Evolutionary conservation across 1,140 invertebrate species (phyloP).

Genomic region (Samia ricini): DNA sequence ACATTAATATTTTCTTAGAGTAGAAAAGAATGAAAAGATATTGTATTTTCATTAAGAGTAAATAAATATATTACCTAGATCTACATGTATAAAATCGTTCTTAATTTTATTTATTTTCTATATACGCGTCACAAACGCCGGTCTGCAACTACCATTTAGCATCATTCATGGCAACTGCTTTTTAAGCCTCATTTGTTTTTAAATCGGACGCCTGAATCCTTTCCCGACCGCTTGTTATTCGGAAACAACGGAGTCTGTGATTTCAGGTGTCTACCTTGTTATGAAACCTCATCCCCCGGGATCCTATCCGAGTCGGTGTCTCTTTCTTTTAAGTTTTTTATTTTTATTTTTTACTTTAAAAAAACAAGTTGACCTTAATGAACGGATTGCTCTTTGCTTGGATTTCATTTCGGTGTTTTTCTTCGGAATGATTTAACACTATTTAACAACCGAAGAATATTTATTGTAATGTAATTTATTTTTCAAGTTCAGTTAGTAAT

Average conservation of each 20-base stretch:
- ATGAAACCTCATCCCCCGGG: constrained; percentile 12
- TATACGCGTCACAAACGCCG: constrained; percentile 26
- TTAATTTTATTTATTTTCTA: no score
- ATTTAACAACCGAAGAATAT: background rate
- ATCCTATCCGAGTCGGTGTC: background rate
- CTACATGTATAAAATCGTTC: no score
- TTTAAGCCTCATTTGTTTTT: constrained; percentile 72
- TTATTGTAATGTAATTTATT: no score
- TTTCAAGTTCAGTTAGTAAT: no score
- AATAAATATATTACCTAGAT: no score
- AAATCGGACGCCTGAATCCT: constrained; percentile 63
- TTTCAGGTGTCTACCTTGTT: constrained; percentile 39
- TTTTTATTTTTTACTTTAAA: background rate
- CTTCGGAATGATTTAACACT: background rate
- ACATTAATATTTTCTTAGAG: no score
- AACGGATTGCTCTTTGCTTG: background rate
- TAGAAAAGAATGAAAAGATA: no score
- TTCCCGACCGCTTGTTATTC: constrained; percentile 64
- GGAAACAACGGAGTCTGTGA: constrained; percentile 42
- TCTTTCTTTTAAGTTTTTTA: background rate
- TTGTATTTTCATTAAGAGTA: no score
- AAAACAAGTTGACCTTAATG: background rate
- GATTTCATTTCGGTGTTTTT: background rate
- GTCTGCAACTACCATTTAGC: constrained; percentile 61
- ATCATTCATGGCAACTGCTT: constrained; percentile 66